A percentile compares a stretch with the other conserved stretches of the same genome.
Evolutionary conservation across 2,113 vertebrate species (phyloP).

Genomic region (Calypte anna): DNA sequence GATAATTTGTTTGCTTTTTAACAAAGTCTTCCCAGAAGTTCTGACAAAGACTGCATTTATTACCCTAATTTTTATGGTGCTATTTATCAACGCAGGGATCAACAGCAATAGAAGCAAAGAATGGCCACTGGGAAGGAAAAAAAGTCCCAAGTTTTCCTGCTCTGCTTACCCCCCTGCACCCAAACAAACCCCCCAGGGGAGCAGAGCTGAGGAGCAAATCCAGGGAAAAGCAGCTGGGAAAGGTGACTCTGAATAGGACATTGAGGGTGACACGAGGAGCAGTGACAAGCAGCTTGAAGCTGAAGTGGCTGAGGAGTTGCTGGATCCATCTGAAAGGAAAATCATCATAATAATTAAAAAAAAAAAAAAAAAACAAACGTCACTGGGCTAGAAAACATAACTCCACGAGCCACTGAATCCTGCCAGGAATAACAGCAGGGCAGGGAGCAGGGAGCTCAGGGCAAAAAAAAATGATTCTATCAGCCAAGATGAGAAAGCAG

Average conservation of each 20-base stretch:
- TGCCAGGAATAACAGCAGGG: background rate
- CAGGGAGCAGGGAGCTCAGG: background rate
- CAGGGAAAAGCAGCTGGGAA: background rate
- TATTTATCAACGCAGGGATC: background rate
- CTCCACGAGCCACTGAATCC: background rate
- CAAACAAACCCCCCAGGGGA: background rate
- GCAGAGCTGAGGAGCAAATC: background rate
- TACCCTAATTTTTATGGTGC: slow-evolving; percentile 19
- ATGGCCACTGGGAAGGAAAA: background rate
- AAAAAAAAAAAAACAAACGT: background rate
- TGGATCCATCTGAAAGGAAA: background rate
- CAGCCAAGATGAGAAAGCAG: background rate
- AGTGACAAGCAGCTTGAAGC: background rate
- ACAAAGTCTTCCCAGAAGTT: slow-evolving; percentile 48
- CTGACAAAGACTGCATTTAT: slow-evolving; percentile 5
- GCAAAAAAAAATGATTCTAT: background rate
- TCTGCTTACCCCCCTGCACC: background rate
- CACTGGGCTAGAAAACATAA: background rate
- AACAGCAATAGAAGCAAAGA: slow-evolving; percentile 6
- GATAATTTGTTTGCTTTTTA: slow-evolving; percentile 47
- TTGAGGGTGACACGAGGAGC: background rate
- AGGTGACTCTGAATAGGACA: background rate
- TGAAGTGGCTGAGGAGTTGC: background rate
- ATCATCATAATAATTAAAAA: background rate
- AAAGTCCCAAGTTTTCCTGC: background rate